Percentiles rank a stretch among this genome's conserved stretches.
Conservation (phyloP, 2,888 invertebrate species). For the Polietes domitor region DNA sequence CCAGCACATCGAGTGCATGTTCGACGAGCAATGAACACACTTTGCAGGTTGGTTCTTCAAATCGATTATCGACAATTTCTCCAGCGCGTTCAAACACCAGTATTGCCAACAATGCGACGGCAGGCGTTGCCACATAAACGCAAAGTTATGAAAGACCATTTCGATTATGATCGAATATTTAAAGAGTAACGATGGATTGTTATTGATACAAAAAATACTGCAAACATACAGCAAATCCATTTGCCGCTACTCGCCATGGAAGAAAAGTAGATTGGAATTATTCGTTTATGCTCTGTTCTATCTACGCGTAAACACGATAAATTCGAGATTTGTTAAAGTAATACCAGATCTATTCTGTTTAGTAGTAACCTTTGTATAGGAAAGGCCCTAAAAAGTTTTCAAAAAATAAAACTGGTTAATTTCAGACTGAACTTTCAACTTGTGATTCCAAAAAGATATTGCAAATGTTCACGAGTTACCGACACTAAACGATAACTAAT, state of each 20-base stretch:
- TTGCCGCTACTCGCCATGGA: too few species aligned
- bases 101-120: conserved; percentile 68
- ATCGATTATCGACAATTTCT: conserved; percentile 70
- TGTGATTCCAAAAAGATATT: conserved; percentile 21
- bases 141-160: not conserved
- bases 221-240: too few species aligned
- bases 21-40: conserved; percentile 70
- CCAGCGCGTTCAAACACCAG: conserved; percentile 77
- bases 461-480: not conserved
- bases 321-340: not conserved
- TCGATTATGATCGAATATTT: not conserved
- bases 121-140: conserved; percentile 50
- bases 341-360: not conserved
- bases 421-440: not conserved
- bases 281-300: too few species aligned
- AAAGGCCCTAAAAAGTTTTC: not conserved
- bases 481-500: not conserved
- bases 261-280: too few species aligned
- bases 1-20: conserved; percentile 67
- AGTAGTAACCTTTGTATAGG: not conserved
- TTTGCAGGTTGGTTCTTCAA: conserved; percentile 71
- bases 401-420: not conserved
- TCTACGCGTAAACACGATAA: not conserved
- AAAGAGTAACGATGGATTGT: too few species aligned
- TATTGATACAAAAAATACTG: too few species aligned